Conservation (phyloP, 2,888 invertebrate genomes). For the Andrena hattorfiana region DNA sequence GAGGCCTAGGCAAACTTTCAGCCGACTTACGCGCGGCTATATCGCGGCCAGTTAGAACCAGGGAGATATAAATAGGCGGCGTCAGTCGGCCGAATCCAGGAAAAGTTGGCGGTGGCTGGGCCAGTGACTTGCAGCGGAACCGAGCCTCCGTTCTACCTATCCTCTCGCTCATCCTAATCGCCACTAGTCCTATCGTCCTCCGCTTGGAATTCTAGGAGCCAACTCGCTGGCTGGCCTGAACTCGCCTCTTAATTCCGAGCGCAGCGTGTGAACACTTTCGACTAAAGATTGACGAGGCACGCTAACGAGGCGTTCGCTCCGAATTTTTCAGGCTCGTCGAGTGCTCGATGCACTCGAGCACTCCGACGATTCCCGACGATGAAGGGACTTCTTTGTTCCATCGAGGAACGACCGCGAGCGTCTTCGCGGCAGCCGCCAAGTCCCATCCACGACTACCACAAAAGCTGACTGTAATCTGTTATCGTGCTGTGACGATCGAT, state of each 20-base stretch:
- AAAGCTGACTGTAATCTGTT: slow-evolving; percentile 57
- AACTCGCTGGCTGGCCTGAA: no score
- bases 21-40: slow-evolving; percentile 25
- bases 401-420: slow-evolving; percentile 13
- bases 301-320: slow-evolving; percentile 36
- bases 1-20: slow-evolving; percentile 36
- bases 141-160: slow-evolving; percentile 14
- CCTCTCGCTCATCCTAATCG: neutral
- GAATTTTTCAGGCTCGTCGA: slow-evolving; percentile 10
- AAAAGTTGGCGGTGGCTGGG: slow-evolving; percentile 55
- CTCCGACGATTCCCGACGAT: slow-evolving; percentile 40
- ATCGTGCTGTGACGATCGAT: slow-evolving; percentile 55
- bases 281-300: slow-evolving; percentile 20
- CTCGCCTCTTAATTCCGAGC: no score
- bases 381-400: slow-evolving; percentile 54
- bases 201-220: neutral
- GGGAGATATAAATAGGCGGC: slow-evolving; percentile 65
- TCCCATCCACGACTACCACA: slow-evolving; percentile 24
- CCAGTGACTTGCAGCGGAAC: slow-evolving; percentile 26
- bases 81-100: slow-evolving; percentile 64
- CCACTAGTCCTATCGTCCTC: neutral
- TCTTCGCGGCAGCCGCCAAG: slow-evolving; percentile 5
- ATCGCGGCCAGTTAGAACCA: slow-evolving; percentile 50
- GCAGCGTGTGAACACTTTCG: slow-evolving; percentile 32
- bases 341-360: slow-evolving; percentile 13